phyloP scores from a whole-genome alignment of 2,888 invertebrate species.

The Helobdella robusta region DNA sequence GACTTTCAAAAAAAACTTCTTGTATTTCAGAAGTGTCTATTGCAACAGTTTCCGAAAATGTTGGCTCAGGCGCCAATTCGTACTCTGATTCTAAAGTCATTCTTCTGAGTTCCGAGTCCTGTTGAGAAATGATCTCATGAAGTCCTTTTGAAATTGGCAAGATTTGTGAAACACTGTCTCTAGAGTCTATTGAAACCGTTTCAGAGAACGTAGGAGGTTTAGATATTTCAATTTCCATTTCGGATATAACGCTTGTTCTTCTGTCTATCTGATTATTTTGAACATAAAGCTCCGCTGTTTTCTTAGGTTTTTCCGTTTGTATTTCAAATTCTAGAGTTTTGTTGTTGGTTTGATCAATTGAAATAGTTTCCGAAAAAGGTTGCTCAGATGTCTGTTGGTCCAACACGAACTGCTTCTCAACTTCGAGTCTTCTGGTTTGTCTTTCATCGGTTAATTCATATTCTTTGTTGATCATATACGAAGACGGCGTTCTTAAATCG shows the following conservation, averaged over 20 bases:
- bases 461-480: neutral
- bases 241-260: conserved; percentile 25
- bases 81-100: conserved; percentile 18
- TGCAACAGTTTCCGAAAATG: conserved; percentile 22
- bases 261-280: conserved; percentile 26
- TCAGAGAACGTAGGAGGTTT: conserved; percentile 33
- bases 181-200: conserved; percentile 32
- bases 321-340: conserved; percentile 38
- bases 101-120: conserved; percentile 6
- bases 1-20: conserved; percentile 20
- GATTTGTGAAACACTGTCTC: conserved; percentile 26
- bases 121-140: conserved; percentile 12
- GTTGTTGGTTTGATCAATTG: conserved; percentile 28
- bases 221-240: conserved; percentile 28
- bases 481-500: neutral
- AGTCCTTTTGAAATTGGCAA: conserved; percentile 24
- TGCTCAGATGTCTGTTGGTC: neutral
- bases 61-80: conserved; percentile 11
- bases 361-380: conserved; percentile 31
- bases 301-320: conserved; percentile 30
- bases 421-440: neutral
- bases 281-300: conserved; percentile 22
- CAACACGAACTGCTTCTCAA: conserved; percentile 3
- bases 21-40: conserved; percentile 17
- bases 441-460: conserved; percentile 5